Conservation (phyloP, 2,797 vertebrate species). For the Meda fulgida region DNA sequence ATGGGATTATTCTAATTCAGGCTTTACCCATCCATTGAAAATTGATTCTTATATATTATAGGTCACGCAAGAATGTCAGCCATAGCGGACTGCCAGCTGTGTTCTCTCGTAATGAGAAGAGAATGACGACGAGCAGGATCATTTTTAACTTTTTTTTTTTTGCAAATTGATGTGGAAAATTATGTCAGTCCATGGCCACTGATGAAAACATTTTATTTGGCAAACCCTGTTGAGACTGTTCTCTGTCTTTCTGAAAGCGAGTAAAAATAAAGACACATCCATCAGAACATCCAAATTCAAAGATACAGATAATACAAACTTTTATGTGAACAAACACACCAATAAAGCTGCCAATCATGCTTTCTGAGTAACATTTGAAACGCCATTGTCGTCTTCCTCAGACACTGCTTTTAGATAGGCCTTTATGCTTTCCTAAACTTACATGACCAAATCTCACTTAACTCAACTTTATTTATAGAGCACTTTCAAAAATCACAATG, state of each 20-base stretch:
- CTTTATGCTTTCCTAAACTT: neutral
- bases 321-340: neutral
- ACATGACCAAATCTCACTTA: neutral
- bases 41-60: constrained; percentile 46
- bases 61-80: constrained; percentile 24
- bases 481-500: no score
- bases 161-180: constrained; percentile 32
- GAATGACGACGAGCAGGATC: neutral
- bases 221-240: constrained; percentile 15
- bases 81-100: constrained; percentile 21
- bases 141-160: neutral
- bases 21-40: constrained; percentile 25
- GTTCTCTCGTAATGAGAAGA: constrained; percentile 14
- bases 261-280: neutral
- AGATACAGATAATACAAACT: neutral
- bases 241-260: neutral
- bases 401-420: neutral
- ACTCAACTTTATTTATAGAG: no score
- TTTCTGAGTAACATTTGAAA: neutral
- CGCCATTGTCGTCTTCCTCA: neutral
- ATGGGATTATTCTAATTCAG: constrained; percentile 29
- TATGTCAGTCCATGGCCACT: constrained; percentile 27
- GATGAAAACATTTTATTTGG: constrained; percentile 15
- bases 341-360: neutral
- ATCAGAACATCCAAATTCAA: neutral